Conservation (phyloP, 2,888 invertebrate genomes). For the Odontocolon sp. region DNA sequence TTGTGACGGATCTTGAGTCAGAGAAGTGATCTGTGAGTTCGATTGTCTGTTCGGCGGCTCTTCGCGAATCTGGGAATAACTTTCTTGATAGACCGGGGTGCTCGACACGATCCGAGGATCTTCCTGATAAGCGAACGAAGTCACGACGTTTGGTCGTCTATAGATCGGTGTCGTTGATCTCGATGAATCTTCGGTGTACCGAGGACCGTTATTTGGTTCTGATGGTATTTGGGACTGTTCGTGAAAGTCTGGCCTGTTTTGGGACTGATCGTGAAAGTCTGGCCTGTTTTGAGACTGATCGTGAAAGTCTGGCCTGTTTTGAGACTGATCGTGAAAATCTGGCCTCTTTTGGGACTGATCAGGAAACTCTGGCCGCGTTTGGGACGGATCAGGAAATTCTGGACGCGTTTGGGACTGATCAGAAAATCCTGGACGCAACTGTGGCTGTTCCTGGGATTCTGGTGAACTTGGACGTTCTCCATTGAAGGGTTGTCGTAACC, state of each 20-base stretch:
- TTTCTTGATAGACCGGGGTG: conserved; percentile 66
- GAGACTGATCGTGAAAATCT: conserved; percentile 44
- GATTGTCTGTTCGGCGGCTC: conserved; percentile 61
- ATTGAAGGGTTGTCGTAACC: conserved; percentile 53
- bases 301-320: conserved; percentile 38
- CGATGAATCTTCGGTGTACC: conserved; percentile 48
- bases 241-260: conserved; percentile 53
- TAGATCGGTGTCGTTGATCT: conserved; percentile 65
- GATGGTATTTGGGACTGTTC: conserved; percentile 55
- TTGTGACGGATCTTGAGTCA: conserved; percentile 57
- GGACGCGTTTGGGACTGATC: too few species aligned
- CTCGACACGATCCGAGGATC: conserved; percentile 52
- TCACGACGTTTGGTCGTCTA: conserved; percentile 64
- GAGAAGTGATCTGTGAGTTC: conserved; percentile 53
- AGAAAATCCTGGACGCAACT: too few species aligned
- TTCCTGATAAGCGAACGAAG: conserved; percentile 64
- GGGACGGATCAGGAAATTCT: too few species aligned
- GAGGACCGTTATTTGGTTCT: conserved; percentile 50
- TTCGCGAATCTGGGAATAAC: conserved; percentile 57
- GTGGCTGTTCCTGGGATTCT: conserved; percentile 20
- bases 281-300: conserved; percentile 35
- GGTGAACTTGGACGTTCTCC: conserved; percentile 33
- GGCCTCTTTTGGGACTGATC: conserved; percentile 35
- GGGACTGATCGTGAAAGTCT: conserved; percentile 42
- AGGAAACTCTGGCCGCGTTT: conserved; percentile 42